A percentile compares a stretch with the other conserved stretches of the same genome.
Conservation (phyloP, 2,888 invertebrate genomes). For the Orthonevra nobilis region DNA sequence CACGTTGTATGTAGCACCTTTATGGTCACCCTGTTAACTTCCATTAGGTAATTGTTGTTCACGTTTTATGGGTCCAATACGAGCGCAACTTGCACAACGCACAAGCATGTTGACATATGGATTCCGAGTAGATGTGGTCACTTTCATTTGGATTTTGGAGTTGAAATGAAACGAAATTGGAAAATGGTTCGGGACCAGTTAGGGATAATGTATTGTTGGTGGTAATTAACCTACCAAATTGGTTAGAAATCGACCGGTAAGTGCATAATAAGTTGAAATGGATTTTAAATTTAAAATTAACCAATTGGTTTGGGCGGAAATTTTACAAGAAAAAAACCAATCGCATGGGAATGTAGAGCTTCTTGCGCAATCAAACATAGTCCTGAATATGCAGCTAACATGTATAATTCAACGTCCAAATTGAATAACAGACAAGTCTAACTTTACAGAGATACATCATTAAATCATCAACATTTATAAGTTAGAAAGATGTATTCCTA, state of each 20-base stretch:
- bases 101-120: constrained; percentile 45
- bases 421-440: no score
- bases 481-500: no score
- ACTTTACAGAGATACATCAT: no score
- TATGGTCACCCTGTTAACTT: constrained; percentile 58
- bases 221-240: constrained; percentile 41
- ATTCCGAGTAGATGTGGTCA: no score
- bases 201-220: constrained; percentile 24
- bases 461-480: no score
- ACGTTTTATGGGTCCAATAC: constrained; percentile 39
- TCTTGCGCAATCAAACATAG: no score
- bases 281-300: constrained; percentile 57
- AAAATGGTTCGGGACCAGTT: neutral
- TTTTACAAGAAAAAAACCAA: no score
- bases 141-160: constrained; percentile 28
- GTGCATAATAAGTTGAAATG: constrained; percentile 58
- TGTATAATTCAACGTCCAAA: no score
- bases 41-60: constrained; percentile 62
- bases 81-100: constrained; percentile 18
- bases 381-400: no score
- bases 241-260: constrained; percentile 43
- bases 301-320: no score
- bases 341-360: no score
- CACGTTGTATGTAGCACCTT: constrained; percentile 54
- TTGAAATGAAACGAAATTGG: neutral